phyloP scores from a whole-genome alignment of 2,797 vertebrate species.

The Rhincodon typus region DNA sequence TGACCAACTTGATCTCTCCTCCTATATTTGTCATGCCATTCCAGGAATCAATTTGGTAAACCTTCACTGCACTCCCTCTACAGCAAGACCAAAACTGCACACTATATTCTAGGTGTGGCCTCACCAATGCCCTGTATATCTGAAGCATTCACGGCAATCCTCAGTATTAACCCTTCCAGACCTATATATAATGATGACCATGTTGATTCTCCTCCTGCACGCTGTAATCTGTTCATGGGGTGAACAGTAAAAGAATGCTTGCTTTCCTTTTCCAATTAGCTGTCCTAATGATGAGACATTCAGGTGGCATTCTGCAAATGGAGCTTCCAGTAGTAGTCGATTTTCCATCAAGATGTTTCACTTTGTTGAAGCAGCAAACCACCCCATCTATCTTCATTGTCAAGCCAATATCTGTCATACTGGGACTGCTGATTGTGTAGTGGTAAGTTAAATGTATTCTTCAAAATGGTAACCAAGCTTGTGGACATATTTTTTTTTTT shows the following conservation, averaged over 20 bases:
- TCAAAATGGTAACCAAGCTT: neutral
- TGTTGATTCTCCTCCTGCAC: neutral
- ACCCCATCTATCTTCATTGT: conserved; percentile 59
- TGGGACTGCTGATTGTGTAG: conserved; percentile 47
- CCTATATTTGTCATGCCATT: too few species aligned
- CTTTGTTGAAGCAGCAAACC: conserved; percentile 46
- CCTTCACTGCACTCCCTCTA: too few species aligned
- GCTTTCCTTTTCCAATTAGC: conserved; percentile 41
- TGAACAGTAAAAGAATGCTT: neutral
- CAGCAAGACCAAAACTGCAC: too few species aligned
- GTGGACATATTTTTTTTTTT: too few species aligned
- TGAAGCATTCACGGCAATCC: too few species aligned
- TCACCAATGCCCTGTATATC: too few species aligned
- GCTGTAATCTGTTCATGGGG: neutral
- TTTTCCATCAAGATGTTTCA: conserved; percentile 60
- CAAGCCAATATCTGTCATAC: conserved; percentile 52
- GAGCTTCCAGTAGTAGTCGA: conserved; percentile 45
- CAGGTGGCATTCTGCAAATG: conserved; percentile 53
- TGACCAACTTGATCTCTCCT: too few species aligned
- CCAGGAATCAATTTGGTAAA: too few species aligned
- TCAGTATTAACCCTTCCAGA: too few species aligned
- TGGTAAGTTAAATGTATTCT: conserved; percentile 44
- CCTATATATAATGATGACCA: too few species aligned
- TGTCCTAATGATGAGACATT: conserved; percentile 56
- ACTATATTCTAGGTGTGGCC: too few species aligned